Percentiles rank a stretch among this genome's conserved stretches.
Evolutionary conservation across 2,888 invertebrate species (phyloP).

Genomic region (Trichopoda pennipes): DNA sequence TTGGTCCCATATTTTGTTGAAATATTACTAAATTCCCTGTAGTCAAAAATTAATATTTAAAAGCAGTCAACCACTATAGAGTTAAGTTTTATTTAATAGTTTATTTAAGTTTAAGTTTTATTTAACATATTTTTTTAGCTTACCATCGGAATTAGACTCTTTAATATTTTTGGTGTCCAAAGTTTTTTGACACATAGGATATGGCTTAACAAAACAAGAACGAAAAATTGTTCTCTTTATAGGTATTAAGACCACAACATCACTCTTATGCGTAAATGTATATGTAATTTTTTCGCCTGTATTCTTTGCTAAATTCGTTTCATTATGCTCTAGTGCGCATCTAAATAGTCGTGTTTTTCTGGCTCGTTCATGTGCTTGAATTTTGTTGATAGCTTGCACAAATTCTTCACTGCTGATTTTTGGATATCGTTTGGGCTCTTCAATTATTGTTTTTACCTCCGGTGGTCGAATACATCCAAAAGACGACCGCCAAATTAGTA

Average conservation of each 20-base stretch:
- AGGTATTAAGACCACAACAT: conserved; percentile 76
- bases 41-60: too few relatives aligned
- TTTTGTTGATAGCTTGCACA: conserved; percentile 75
- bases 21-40: too few relatives aligned
- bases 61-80: too few relatives aligned
- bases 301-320: conserved; percentile 66
- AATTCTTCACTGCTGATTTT: conserved; percentile 70
- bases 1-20: too few relatives aligned
- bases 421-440: conserved; percentile 70
- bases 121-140: background rate
- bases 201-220: conserved; percentile 73
- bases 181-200: conserved; percentile 26
- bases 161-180: background rate
- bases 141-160: background rate
- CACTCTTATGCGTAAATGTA: conserved; percentile 75
- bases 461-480: conserved; percentile 79
- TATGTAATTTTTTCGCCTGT: conserved; percentile 72
- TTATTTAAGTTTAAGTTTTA: too few relatives aligned
- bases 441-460: conserved; percentile 74
- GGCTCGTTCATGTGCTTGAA: conserved; percentile 82
- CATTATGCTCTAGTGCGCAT: conserved; percentile 72
- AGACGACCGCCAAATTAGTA: conserved; percentile 82
- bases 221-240: conserved; percentile 76
- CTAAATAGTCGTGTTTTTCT: conserved; percentile 75
- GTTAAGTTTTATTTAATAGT: too few relatives aligned